Conservation (phyloP, 92 coral and sea anemone species). For the Galaxea fascicularis region DNA sequence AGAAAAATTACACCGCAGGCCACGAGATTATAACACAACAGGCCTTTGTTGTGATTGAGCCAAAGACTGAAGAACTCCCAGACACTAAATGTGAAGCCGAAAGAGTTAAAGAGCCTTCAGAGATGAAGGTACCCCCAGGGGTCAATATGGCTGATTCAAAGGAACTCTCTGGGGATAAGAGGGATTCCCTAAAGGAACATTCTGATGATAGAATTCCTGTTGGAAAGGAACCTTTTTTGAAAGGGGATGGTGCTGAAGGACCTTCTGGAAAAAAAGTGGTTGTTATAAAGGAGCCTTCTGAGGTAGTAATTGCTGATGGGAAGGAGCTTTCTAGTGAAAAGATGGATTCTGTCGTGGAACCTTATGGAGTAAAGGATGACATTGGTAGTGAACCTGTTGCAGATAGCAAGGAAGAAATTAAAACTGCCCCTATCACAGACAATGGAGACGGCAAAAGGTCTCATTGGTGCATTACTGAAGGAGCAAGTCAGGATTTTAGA, state of each 20-base stretch:
- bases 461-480: constrained; percentile 10
- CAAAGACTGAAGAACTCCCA: background rate
- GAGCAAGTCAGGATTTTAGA: constrained; percentile 2
- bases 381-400: background rate
- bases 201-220: background rate
- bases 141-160: background rate
- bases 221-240: background rate
- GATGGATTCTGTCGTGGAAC: background rate
- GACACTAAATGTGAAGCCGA: background rate
- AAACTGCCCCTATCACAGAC: background rate
- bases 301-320: background rate
- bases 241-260: background rate
- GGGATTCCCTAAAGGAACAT: background rate
- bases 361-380: background rate
- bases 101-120: background rate
- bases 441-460: background rate
- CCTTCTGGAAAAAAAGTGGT: background rate
- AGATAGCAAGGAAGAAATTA: background rate
- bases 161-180: background rate
- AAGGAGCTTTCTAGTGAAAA: background rate
- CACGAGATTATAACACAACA: background rate
- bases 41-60: constrained; percentile 23
- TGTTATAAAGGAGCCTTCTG: background rate
- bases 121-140: background rate
- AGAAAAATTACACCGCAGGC: background rate